Base-by-base conservation (phyloP, 2,797 vertebrate species). In the Sebastes trivittatus region DNA sequence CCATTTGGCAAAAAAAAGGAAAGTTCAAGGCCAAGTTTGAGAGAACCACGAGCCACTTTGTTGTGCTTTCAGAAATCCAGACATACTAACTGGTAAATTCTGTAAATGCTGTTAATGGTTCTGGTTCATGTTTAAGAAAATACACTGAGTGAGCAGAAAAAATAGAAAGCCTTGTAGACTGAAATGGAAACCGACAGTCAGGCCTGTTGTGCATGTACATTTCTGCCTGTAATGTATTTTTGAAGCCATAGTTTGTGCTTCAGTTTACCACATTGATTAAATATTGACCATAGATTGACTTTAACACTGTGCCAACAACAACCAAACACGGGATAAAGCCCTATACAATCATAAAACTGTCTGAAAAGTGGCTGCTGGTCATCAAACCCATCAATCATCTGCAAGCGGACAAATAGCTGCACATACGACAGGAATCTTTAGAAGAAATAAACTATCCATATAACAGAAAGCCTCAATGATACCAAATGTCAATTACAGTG, bases 51-150 rank as follows among this genome's bases (percentile, higher is more conserved):
- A 67, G 23, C 32, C 10, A 22, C 25, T 49, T 11, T n/a, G 25
- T 76, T 87, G 88, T 86, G 78, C 83, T 83, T 82, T 74, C 18
- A 71, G 16, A 54, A 36, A n/a, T 13, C 10, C 61, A 59, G 59
- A 3, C 29, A 23, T 38, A 30, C 11, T 16, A 11, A 54, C 55
- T 34, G 54, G n/a, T 74, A 5, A 1, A 13, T 20, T 64, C 1
- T 34, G 14, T 34, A 38, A 42, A 18, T 59, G 23, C 25, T 77
- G 38, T 42, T 16, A 7, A 4, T 16, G 4, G 14, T 60, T 81
- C 34, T 62, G 20, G 32, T 75, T 55, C 30, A 13, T 1, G n/a
- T 42, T 25, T 14, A 64, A 36, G 52, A 58, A 63, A 25, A 63
- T 4, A 20, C 25, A 38, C 4, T 5, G n/a, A 27, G 7, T 52